These are phyloP conservation scores for Pachyseris speciosa DNA, from an alignment of 64 coral and sea anemone species.

Conservation along the genomic window DNA sequence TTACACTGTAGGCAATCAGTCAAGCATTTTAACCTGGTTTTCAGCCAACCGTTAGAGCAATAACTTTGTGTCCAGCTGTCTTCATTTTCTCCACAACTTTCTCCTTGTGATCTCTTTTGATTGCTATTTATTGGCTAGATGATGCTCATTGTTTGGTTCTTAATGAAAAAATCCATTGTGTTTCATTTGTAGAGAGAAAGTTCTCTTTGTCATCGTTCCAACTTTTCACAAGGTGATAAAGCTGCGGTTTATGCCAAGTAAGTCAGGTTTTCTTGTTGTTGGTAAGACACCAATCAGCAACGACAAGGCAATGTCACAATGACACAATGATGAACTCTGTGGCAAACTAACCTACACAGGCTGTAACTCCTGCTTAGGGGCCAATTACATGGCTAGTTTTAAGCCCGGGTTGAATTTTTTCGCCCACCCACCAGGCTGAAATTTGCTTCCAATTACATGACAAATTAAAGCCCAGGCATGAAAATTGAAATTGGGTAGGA, in stretches of 20 bases:
- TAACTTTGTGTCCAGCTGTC: no score
- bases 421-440: no score
- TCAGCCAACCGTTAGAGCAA: no score
- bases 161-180: background rate
- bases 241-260: constrained; percentile 80
- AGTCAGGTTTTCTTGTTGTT: background rate
- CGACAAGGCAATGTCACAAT: background rate
- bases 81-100: background rate
- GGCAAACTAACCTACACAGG: no score
- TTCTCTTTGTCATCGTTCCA: constrained; percentile 18
- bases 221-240: constrained; percentile 78
- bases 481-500: no score
- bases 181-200: constrained; percentile 75
- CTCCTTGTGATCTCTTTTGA: background rate
- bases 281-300: background rate
- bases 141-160: background rate
- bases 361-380: no score
- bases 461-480: no score
- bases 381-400: no score
- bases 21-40: no score
- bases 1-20: no score
- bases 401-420: no score
- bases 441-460: no score
- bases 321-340: background rate
- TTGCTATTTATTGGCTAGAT: background rate